Evolutionary conservation across 1,140 invertebrate species (phyloP).

Genomic region (Drosophila neocordata): DNA sequence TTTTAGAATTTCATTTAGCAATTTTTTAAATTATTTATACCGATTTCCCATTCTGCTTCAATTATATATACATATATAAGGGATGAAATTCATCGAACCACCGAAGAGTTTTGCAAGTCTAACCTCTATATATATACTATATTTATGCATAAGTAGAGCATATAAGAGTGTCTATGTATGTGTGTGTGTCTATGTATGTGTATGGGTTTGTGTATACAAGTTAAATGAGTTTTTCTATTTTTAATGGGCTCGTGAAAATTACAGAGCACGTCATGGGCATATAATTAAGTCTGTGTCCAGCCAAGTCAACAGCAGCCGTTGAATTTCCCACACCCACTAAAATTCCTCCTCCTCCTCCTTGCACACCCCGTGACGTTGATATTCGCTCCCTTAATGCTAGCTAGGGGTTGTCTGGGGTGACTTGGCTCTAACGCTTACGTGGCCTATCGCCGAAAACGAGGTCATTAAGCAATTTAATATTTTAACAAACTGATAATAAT

Average conservation of each 20-base stretch:
- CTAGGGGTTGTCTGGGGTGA: constrained; percentile 16
- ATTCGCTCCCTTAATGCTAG: constrained; percentile 1
- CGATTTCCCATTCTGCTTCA: constrained; percentile 44
- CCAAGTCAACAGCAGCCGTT: constrained; percentile 69
- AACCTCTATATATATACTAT: constrained; percentile 27
- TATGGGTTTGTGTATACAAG: constrained; percentile 32
- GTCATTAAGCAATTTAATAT: constrained; percentile 81
- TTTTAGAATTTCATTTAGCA: constrained; percentile 22
- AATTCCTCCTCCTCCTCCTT: background rate
- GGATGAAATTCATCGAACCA: constrained; percentile 36
- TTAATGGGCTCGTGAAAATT: constrained; percentile 62
- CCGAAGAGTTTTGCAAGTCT: constrained; percentile 29
- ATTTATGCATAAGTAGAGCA: constrained; percentile 2
- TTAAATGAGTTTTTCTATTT: constrained; percentile 57
- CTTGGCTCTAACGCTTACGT: constrained; percentile 59
- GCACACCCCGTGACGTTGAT: background rate
- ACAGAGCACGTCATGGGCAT: constrained; percentile 55
- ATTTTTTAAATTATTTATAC: constrained; percentile 70
- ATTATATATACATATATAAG: constrained; percentile 32
- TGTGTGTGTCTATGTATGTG: too few species aligned
- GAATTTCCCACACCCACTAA: constrained; percentile 47
- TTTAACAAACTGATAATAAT: constrained; percentile 79
- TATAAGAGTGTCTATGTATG: background rate
- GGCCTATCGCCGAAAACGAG: constrained; percentile 62
- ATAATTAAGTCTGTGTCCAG: constrained; percentile 68